phyloP scores from a whole-genome alignment of 2,888 invertebrate genomes.

The Dinocampus coccinellae region DNA sequence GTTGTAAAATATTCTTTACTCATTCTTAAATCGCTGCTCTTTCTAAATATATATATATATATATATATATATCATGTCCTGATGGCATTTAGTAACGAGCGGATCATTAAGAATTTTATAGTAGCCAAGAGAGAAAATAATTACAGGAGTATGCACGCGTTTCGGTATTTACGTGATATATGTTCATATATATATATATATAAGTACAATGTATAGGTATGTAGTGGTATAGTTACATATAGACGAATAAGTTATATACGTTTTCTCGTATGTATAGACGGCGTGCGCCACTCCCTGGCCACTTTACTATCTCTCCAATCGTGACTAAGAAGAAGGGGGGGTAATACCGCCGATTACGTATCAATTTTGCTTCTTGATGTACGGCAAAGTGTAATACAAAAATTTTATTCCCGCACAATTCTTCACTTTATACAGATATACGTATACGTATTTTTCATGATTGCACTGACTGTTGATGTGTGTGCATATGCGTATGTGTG shows the following conservation, averaged over 20 bases:
- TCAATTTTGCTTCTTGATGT: constrained; percentile 34
- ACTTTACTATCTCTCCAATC: constrained; percentile 33
- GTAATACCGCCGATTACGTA: constrained; percentile 40
- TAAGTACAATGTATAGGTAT: constrained; percentile 9
- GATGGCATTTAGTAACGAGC: constrained; percentile 48
- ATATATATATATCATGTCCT: constrained; percentile 8
- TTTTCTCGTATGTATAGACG: constrained; percentile 21
- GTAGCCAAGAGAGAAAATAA: constrained; percentile 38
- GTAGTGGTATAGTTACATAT: not conserved
- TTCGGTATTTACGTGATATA: constrained; percentile 46
- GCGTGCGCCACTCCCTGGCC: constrained; percentile 37
- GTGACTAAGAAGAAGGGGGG: no score
- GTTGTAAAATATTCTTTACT: not conserved
- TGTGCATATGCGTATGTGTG: not conserved
- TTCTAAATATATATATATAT: not conserved
- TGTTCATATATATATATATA: not conserved
- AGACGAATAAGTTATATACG: constrained; percentile 6
- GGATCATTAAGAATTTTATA: constrained; percentile 44
- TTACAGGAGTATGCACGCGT: constrained; percentile 44
- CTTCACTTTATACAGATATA: constrained; percentile 4
- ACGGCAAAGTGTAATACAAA: constrained; percentile 10
- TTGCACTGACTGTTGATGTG: no score
- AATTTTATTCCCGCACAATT: constrained; percentile 1
- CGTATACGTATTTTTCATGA: constrained; percentile 4
- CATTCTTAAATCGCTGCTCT: not conserved